phyloP scores from a whole-genome alignment of 1,140 invertebrate species.

The Drosophila arawakana region DNA sequence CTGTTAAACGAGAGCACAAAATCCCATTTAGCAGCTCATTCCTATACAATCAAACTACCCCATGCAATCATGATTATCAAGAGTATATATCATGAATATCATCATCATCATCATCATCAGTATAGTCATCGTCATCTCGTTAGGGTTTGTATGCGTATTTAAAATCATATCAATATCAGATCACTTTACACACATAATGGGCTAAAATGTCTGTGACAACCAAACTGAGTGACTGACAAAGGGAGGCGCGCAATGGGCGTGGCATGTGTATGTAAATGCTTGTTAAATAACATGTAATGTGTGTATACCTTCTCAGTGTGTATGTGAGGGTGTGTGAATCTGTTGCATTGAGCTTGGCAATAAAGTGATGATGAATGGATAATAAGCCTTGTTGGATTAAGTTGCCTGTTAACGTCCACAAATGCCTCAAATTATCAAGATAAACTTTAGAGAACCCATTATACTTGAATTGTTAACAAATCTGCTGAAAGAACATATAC shows the following conservation, averaged over 20 bases:
- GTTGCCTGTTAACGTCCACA: conserved; percentile 23
- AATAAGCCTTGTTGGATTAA: conserved; percentile 27
- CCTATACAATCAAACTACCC: conserved; percentile 2
- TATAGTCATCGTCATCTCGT: conserved; percentile 21
- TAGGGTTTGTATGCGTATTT: conserved; percentile 51
- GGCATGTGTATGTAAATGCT: not conserved
- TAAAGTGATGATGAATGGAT: conserved; percentile 41
- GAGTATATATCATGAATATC: not conserved
- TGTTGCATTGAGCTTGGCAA: conserved; percentile 16
- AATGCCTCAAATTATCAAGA: conserved; percentile 37
- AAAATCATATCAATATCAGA: conserved; percentile 71
- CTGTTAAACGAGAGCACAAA: conserved; percentile 19
- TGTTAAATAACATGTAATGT: conserved; percentile 38
- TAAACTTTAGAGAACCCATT: conserved; percentile 20
- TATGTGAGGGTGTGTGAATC: conserved; percentile 7
- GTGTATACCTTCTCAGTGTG: not conserved
- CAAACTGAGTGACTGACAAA: conserved; percentile 2
- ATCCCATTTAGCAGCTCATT: not conserved
- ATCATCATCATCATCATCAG: not conserved
- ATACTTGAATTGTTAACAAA: conserved; percentile 13
- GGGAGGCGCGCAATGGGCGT: not conserved
- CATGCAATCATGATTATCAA: conserved; percentile 1
- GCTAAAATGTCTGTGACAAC: conserved; percentile 37
- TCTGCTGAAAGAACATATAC: not conserved
- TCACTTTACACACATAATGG: conserved; percentile 68